Evolutionary conservation across 1,140 invertebrate genomes (phyloP).

Genomic region (Drosophila nasuta): DNA sequence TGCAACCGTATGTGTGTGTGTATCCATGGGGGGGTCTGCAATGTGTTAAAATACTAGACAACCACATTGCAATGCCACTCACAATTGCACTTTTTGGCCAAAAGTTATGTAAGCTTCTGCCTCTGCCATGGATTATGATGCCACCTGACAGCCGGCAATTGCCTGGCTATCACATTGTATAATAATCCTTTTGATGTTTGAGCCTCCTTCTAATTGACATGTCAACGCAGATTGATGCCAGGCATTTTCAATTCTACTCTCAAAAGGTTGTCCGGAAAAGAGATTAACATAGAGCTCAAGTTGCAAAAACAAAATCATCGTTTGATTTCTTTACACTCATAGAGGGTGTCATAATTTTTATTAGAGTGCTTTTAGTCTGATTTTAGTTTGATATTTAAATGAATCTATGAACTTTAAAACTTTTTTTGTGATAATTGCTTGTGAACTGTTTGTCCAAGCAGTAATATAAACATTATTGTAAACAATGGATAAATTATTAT

Average conservation of each 20-base stretch:
- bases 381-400: no score
- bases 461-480: no score
- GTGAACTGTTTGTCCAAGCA: no score
- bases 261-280: background rate
- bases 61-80: conserved; percentile 23
- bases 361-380: no score
- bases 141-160: conserved; percentile 10
- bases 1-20: conserved; percentile 10
- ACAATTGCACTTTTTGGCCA: conserved; percentile 34
- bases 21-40: conserved; percentile 32
- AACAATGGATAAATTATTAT: no score
- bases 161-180: background rate
- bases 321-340: background rate
- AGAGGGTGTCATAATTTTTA: no score
- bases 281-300: background rate
- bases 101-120: conserved; percentile 44
- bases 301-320: background rate
- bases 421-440: no score
- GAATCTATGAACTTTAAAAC: no score
- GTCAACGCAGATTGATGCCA: conserved; percentile 9
- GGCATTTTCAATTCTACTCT: background rate
- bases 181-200: conserved; percentile 20
- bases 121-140: conserved; percentile 21
- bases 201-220: conserved; percentile 26
- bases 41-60: conserved; percentile 54